phyloP scores from a whole-genome alignment of 2,888 invertebrate species.

The Stenodera caucasica region DNA sequence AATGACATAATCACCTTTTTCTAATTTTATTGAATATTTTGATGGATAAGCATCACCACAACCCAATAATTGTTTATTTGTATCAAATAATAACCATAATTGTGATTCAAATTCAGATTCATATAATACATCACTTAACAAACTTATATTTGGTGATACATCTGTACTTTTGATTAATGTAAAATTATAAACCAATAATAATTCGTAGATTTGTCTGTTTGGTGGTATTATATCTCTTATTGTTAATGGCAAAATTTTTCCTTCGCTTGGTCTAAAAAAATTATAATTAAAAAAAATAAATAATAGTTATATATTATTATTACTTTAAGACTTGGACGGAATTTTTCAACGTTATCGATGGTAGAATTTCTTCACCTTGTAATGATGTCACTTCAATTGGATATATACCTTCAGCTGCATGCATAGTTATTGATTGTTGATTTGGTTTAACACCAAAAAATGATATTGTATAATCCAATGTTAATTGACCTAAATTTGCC shows the following conservation, averaged over 20 bases:
- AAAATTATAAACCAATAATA: slow-evolving; percentile 85
- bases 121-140: slow-evolving; percentile 86
- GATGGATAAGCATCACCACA: slow-evolving; percentile 89
- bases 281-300: slow-evolving; percentile 1
- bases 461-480: slow-evolving; percentile 72
- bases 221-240: slow-evolving; percentile 84
- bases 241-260: slow-evolving; percentile 77
- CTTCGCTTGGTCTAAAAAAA: slow-evolving; percentile 72
- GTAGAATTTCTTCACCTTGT: slow-evolving; percentile 78
- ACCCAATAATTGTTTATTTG: slow-evolving; percentile 82
- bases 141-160: slow-evolving; percentile 74
- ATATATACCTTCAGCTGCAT: slow-evolving; percentile 74
- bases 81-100: slow-evolving; percentile 94
- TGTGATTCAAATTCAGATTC: slow-evolving; percentile 96
- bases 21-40: slow-evolving; percentile 84
- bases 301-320: slow-evolving; percentile 10
- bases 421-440: slow-evolving; percentile 67
- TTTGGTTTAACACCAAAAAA: slow-evolving; percentile 82
- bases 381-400: slow-evolving; percentile 70
- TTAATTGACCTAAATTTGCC: slow-evolving; percentile 83
- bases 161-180: slow-evolving; percentile 81
- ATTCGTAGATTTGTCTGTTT: slow-evolving; percentile 86
- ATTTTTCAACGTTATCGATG: slow-evolving; percentile 73
- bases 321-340: slow-evolving; percentile 72
- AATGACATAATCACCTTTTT: slow-evolving; percentile 92